Evolutionary conservation across 2,888 invertebrate species (phyloP).

Genomic region (Philhelius pedissequus): DNA sequence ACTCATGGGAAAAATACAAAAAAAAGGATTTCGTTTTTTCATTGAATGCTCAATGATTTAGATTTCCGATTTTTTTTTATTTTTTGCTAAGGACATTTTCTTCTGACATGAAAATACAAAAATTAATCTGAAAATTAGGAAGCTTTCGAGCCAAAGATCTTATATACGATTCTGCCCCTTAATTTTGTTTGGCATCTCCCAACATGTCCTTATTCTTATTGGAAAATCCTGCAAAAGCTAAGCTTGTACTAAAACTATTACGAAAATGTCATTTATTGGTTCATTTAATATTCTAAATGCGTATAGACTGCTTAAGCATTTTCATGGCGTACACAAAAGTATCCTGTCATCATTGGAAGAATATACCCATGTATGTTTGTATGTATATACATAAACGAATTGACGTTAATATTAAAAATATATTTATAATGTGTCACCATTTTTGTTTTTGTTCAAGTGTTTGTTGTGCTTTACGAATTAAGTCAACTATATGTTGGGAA

Average conservation of each 20-base stretch:
- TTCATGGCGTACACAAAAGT: constrained; percentile 59
- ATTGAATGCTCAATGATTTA: constrained; percentile 21
- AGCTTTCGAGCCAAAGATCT: constrained; percentile 22
- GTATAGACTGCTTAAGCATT: constrained; percentile 60
- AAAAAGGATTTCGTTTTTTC: background rate
- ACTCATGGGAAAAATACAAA: background rate
- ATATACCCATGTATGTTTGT: background rate
- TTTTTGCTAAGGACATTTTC: constrained; percentile 2
- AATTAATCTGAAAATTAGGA: constrained; percentile 53
- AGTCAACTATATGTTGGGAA: constrained; percentile 16
- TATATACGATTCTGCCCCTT: background rate
- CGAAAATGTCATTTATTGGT: constrained; percentile 63
- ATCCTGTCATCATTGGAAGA: constrained; percentile 44
- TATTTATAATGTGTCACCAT: background rate
- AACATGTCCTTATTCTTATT: constrained; percentile 22
- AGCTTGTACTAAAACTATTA: constrained; percentile 58
- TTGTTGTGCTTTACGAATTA: background rate
- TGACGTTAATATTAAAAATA: constrained; percentile 3
- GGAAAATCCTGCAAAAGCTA: constrained; percentile 46
- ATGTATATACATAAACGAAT: background rate
- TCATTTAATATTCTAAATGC: constrained; percentile 63
- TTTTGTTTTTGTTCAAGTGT: constrained; percentile 14
- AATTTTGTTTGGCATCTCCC: background rate
- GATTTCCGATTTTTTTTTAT: background rate
- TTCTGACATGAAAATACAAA: background rate